A percentile compares a stretch with the other conserved stretches of the same genome.
phyloP scores from a whole-genome alignment of 92 coral and sea anemone species.

The Scolanthus callimorphus region DNA sequence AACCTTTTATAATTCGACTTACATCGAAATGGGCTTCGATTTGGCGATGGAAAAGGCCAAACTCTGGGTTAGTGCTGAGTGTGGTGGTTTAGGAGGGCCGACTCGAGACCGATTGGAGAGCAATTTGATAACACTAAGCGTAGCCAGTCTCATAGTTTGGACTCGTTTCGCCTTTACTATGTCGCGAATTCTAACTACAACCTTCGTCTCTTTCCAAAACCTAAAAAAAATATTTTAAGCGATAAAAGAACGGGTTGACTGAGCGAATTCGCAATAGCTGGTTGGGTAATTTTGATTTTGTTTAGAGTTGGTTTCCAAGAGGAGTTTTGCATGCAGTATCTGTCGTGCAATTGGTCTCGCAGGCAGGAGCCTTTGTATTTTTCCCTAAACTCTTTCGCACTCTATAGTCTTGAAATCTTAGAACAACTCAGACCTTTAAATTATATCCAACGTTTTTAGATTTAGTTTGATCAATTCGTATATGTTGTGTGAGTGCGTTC shows the following conservation, averaged over 20 bases:
- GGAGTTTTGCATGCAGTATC: slow-evolving; percentile 4
- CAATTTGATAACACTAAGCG: slow-evolving; percentile 35
- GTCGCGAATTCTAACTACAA: background rate
- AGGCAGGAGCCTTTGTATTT: too few relatives aligned
- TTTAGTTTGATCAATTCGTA: too few relatives aligned
- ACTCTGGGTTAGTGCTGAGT: too few relatives aligned
- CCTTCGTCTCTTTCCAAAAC: background rate
- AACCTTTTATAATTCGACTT: too few relatives aligned
- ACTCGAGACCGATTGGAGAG: slow-evolving; percentile 24
- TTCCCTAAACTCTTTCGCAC: too few relatives aligned
- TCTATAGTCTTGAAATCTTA: too few relatives aligned
- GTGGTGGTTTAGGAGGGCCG: background rate
- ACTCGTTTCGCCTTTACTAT: slow-evolving; percentile 28
- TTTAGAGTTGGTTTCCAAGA: slow-evolving; percentile 53
- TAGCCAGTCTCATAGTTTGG: slow-evolving; percentile 12
- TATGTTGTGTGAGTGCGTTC: too few relatives aligned
- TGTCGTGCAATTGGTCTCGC: background rate
- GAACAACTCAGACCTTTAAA: too few relatives aligned
- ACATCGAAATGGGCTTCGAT: too few relatives aligned
- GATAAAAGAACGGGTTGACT: slow-evolving; percentile 2
- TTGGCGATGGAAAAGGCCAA: too few relatives aligned
- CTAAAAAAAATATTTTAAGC: background rate
- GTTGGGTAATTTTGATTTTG: slow-evolving; percentile 41
- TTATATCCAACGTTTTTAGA: too few relatives aligned
- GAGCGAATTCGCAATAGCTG: slow-evolving; percentile 11